Conservation (phyloP, 2,888 invertebrate species). For the Tetranychus truncatus region DNA sequence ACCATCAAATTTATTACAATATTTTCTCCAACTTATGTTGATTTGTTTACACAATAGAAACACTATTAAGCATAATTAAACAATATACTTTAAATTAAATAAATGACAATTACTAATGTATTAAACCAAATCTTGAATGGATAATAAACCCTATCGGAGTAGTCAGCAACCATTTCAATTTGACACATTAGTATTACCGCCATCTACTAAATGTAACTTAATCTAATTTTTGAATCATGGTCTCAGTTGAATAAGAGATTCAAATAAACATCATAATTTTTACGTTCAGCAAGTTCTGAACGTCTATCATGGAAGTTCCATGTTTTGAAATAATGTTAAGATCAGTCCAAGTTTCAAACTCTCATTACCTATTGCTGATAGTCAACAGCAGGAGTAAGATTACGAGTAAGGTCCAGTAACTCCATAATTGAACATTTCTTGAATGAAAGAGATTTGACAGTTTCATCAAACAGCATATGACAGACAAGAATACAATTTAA, state of each 20-base stretch:
- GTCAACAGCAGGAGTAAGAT: conserved; percentile 99
- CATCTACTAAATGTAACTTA: not conserved
- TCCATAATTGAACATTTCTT: conserved; percentile 70
- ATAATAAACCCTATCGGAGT: not conserved
- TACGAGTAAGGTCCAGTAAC: conserved; percentile 88
- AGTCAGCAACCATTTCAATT: not conserved
- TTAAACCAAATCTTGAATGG: not conserved
- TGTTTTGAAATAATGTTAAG: conserved; percentile 96
- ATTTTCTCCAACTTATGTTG: not conserved
- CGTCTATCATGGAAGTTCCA: too few relatives aligned
- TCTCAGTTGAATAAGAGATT: too few relatives aligned
- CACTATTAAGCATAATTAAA: not conserved
- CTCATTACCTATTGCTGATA: conserved; percentile 98
- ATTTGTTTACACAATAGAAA: not conserved
- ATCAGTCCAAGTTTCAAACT: conserved; percentile 98
- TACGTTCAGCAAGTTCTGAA: conserved; percentile 37
- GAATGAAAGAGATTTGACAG: conserved; percentile 95
- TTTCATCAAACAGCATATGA: conserved; percentile 99
- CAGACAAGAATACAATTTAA: conserved; percentile 97
- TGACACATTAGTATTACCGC: not conserved
- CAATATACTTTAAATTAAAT: conserved; percentile 14
- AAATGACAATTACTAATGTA: conserved; percentile 12
- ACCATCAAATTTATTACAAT: not conserved
- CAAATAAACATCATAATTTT: too few relatives aligned
- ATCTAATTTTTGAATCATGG: too few relatives aligned